phyloP scores from a whole-genome alignment of 1,140 invertebrate species.

The Andricus grossulariae region DNA sequence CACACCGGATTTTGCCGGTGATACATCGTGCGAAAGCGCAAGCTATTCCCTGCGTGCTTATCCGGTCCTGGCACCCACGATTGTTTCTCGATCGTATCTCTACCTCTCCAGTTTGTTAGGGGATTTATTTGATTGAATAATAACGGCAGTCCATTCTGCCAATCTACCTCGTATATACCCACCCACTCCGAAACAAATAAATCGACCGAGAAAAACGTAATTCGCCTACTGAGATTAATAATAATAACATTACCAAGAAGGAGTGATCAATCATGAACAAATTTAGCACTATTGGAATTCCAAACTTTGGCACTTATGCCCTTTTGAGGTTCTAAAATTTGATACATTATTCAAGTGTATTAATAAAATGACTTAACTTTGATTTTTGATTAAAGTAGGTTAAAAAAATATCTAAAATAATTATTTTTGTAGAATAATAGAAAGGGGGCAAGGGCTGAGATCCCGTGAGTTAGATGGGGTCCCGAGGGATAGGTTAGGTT shows the following conservation, averaged over 20 bases:
- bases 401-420: no score
- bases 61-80: slow-evolving; percentile 38
- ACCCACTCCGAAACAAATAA: slow-evolving; percentile 49
- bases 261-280: background rate
- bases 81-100: slow-evolving; percentile 68
- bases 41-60: slow-evolving; percentile 42
- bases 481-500: no score
- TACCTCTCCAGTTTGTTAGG: slow-evolving; percentile 67
- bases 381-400: no score
- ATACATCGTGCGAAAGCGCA: slow-evolving; percentile 47
- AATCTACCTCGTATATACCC: slow-evolving; percentile 37
- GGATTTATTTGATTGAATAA: slow-evolving; percentile 69
- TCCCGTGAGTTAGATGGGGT: no score
- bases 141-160: slow-evolving; percentile 47
- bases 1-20: slow-evolving; percentile 46
- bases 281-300: no score
- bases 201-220: slow-evolving; percentile 37
- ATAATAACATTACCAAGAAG: background rate
- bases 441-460: no score
- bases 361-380: no score
- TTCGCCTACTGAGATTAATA: background rate
- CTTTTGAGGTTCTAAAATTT: no score
- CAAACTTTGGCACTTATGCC: no score
- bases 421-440: no score
- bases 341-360: no score